Conservation (phyloP, 2,888 invertebrate species). For the Beris chalybata region DNA sequence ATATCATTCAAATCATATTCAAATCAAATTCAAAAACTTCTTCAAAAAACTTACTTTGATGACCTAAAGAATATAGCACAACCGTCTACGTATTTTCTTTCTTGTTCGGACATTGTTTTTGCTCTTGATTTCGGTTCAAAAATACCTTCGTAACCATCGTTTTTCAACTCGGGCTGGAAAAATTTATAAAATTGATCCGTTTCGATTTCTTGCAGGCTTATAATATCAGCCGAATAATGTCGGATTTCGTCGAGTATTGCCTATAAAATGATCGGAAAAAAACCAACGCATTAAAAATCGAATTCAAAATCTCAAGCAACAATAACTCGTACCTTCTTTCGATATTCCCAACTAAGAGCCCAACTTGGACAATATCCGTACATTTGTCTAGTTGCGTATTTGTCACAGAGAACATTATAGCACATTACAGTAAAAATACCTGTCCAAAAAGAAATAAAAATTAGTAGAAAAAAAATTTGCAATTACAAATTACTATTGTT, state of each 20-base stretch:
- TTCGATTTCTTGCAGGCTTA: slow-evolving; percentile 95
- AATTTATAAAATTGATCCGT: slow-evolving; percentile 98
- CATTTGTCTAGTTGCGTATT: slow-evolving; percentile 97
- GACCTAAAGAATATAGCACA: slow-evolving; percentile 98
- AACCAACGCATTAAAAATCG: slow-evolving; percentile 1
- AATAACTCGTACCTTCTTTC: slow-evolving; percentile 71
- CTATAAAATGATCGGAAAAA: slow-evolving; percentile 35
- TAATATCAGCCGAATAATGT: slow-evolving; percentile 95
- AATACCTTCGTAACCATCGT: slow-evolving; percentile 91
- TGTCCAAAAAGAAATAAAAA: slow-evolving; percentile 51
- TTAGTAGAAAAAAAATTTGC: slow-evolving; percentile 27
- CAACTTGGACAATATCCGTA: slow-evolving; percentile 99
- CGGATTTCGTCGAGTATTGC: slow-evolving; percentile 94
- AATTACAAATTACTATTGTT: neutral
- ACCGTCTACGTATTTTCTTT: slow-evolving; percentile 97
- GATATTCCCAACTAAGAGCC: slow-evolving; percentile 98
- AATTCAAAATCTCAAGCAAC: neutral
- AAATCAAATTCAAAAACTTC: neutral
- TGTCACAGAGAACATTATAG: slow-evolving; percentile 99
- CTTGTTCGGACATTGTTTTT: slow-evolving; percentile 96
- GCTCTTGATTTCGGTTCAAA: slow-evolving; percentile 98
- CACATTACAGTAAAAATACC: slow-evolving; percentile 99
- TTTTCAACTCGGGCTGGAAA: slow-evolving; percentile 91
- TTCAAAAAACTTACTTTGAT: slow-evolving; percentile 71
- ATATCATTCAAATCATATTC: too few species aligned